Evolutionary conservation across 2,888 invertebrate genomes (phyloP).

Genomic region (Sphecodes monilicornis): DNA sequence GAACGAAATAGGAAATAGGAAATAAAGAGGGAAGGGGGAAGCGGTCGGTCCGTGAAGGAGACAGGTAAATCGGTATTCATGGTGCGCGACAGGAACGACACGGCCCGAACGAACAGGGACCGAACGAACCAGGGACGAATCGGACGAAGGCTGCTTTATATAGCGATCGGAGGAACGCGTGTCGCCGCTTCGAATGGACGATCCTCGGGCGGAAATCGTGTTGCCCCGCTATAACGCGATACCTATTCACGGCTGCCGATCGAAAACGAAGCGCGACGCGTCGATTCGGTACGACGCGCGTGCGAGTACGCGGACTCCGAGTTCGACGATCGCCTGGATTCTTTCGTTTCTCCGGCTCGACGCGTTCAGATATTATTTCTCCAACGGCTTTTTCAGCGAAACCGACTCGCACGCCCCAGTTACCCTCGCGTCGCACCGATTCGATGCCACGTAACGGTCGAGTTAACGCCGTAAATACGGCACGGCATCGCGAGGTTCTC

Average conservation of each 20-base stretch:
- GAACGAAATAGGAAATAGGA: too few species aligned
- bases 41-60: background rate
- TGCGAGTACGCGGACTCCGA: background rate
- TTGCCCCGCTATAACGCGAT: conserved; percentile 56
- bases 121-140: conserved; percentile 32
- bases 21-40: background rate
- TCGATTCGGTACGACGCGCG: too few species aligned
- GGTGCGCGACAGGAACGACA: conserved; percentile 29
- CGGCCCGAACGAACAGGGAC: conserved; percentile 38
- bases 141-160: conserved; percentile 63
- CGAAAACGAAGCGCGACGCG: conserved; percentile 49
- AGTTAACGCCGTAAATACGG: background rate
- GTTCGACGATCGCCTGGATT: too few species aligned
- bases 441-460: conserved; percentile 15
- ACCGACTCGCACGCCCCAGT: conserved; percentile 20
- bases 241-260: conserved; percentile 59
- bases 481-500: too few species aligned
- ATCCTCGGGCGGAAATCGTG: conserved; percentile 59
- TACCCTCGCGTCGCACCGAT: background rate
- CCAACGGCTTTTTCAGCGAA: background rate
- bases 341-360: too few species aligned
- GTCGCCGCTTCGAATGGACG: conserved; percentile 67
- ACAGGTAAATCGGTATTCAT: conserved; percentile 58
- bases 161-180: conserved; percentile 56
- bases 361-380: background rate